phyloP scores from a whole-genome alignment of 2,888 invertebrate species.

The Achlya flavicornis region DNA sequence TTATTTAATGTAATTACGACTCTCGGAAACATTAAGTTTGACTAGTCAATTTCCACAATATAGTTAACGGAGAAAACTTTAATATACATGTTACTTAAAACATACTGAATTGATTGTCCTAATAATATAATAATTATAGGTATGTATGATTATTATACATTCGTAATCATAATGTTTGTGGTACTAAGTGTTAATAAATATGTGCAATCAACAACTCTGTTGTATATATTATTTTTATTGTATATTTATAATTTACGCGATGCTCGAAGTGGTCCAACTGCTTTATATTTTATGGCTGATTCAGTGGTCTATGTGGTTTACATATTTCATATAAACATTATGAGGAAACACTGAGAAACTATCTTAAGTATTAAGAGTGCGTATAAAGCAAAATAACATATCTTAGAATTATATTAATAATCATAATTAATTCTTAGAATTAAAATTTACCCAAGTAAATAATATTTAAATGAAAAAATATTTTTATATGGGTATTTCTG shows the following conservation, averaged over 20 bases:
- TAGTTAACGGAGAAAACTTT: neutral
- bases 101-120: neutral
- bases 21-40: neutral
- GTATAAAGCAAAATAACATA: no score
- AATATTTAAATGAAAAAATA: no score
- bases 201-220: neutral
- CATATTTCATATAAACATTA: no score
- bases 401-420: no score
- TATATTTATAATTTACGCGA: neutral
- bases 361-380: no score
- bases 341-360: no score
- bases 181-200: slow-evolving; percentile 5
- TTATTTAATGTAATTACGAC: neutral
- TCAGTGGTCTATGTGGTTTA: no score
- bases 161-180: neutral
- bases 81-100: neutral
- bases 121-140: neutral
- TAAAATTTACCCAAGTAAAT: no score
- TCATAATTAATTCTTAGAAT: no score
- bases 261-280: neutral
- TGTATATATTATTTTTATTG: neutral
- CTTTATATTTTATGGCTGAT: no score
- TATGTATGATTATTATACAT: neutral
- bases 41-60: neutral
- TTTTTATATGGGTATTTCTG: no score